These are phyloP conservation scores for Opisthocomus hoazin DNA, from an alignment of 2,113 vertebrate genomes.

Conservation along the genomic window DNA sequence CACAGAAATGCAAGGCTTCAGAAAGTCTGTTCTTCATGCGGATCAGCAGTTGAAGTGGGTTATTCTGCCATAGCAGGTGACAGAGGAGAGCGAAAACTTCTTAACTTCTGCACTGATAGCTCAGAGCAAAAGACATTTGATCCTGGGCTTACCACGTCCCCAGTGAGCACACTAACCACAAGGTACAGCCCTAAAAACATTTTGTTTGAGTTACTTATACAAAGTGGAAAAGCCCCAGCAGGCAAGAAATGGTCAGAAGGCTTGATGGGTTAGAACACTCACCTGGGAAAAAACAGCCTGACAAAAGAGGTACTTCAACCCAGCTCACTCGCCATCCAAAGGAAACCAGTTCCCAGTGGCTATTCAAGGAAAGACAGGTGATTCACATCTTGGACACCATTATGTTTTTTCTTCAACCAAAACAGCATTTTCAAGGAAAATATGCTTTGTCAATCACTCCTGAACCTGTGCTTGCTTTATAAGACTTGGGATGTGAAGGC, in stretches of 20 bases:
- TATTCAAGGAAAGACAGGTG: not conserved
- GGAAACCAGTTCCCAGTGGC: not conserved
- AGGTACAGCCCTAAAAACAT: not conserved
- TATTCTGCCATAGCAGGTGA: not conserved
- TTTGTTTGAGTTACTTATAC: not conserved
- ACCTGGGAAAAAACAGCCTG: not conserved
- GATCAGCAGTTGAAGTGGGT: not conserved
- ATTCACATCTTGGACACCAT: not conserved
- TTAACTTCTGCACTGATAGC: not conserved
- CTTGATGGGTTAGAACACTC: not conserved
- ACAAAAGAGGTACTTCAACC: not conserved
- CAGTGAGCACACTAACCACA: not conserved
- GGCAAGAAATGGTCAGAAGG: not conserved
- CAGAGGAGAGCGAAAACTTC: not conserved
- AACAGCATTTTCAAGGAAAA: not conserved
- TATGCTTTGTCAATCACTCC: rapidly evolving
- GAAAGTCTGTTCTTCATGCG: not conserved
- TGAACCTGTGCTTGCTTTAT: not conserved
- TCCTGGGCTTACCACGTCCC: not conserved
- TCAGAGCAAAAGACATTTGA: not conserved
- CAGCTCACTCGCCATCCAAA: not conserved
- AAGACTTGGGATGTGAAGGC: not conserved
- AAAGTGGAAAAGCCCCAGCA: not conserved
- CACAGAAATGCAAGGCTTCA: not conserved
- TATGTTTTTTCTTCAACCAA: not conserved